Evolutionary conservation across 2,113 vertebrate species (phyloP).

Genomic region (Pedetes capensis): DNA sequence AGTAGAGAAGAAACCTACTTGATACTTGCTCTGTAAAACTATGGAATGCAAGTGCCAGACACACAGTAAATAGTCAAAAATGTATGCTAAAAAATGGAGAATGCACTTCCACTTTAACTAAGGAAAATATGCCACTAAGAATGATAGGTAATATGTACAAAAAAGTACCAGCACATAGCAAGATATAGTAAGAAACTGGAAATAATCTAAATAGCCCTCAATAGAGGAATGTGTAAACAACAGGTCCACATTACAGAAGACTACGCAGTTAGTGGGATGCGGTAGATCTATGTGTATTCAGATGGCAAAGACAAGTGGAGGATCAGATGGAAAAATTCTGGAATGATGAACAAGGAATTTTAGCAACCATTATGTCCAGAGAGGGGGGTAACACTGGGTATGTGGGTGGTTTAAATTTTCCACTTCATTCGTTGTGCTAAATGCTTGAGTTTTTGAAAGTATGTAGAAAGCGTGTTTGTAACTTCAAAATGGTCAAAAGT

Average conservation of each 20-base stretch:
- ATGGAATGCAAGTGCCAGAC: not conserved
- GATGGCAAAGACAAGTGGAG: not conserved
- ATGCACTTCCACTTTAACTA: not conserved
- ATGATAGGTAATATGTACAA: not conserved
- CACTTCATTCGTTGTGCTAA: not conserved
- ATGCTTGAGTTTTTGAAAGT: not conserved
- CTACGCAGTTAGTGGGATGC: not conserved
- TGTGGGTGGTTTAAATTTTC: not conserved
- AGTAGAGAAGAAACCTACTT: not conserved
- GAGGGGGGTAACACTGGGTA: not conserved
- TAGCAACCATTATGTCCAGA: not conserved
- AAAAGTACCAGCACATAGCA: not conserved
- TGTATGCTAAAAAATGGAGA: not conserved
- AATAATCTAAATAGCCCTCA: not conserved
- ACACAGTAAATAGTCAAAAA: not conserved
- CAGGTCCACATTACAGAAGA: not conserved
- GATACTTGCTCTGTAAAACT: not conserved
- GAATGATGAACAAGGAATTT: not conserved
- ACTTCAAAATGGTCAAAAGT: not conserved
- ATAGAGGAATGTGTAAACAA: not conserved
- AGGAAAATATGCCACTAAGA: not conserved
- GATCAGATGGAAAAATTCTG: not conserved
- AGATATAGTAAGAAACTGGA: not conserved
- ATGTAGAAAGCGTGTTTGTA: not conserved
- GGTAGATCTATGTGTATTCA: not conserved